Conservation (phyloP, 2,113 vertebrate species). For the Rousettus leschenaultii region DNA sequence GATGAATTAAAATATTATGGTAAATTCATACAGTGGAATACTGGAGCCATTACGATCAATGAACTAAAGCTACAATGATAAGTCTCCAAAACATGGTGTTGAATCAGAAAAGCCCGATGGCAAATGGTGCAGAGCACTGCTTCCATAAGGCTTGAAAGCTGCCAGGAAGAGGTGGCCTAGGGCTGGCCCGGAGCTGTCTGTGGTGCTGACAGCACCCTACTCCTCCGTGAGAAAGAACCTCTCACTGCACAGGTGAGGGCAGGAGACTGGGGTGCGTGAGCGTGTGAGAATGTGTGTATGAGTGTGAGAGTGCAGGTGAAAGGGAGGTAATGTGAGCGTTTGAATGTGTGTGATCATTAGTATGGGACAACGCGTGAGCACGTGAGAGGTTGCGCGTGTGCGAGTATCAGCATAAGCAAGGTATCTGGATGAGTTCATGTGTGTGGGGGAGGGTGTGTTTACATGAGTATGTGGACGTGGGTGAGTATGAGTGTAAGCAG, state of each 20-base stretch:
- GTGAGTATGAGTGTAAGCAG: not conserved
- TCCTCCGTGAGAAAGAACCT: not conserved
- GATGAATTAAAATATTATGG: too few species aligned
- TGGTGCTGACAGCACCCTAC: not conserved
- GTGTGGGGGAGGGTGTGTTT: not conserved
- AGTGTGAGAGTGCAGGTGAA: not conserved
- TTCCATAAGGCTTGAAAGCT: not conserved
- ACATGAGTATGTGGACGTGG: not conserved
- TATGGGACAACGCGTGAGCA: not conserved
- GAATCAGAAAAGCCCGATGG: not conserved
- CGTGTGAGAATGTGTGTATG: not conserved
- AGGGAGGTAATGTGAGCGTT: not conserved
- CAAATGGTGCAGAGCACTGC: fast-evolving
- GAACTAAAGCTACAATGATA: not conserved
- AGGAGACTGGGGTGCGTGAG: not conserved
- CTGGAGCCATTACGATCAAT: fast-evolving
- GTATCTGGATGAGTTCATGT: too few species aligned
- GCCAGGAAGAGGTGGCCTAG: not conserved
- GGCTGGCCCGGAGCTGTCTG: not conserved
- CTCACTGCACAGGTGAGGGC: not conserved
- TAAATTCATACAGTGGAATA: fast-evolving
- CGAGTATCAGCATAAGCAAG: not conserved
- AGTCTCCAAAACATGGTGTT: not conserved
- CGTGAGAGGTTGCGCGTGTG: not conserved
- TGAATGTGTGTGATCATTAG: not conserved